These are phyloP conservation scores for Anodontia alba DNA, from an alignment of 2,888 invertebrate genomes.

Conservation along the genomic window DNA sequence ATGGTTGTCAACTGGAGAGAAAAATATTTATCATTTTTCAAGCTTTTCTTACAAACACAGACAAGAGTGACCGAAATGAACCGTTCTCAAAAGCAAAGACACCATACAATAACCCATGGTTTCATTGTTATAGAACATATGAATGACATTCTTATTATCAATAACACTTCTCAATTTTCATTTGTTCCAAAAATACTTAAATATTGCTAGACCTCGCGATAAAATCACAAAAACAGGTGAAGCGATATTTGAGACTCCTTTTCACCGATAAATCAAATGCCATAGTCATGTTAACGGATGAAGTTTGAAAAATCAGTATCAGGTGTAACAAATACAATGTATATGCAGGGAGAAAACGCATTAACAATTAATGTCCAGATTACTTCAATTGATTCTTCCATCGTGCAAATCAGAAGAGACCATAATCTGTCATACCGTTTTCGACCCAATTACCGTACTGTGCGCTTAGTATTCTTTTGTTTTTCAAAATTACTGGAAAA, in stretches of 20 bases:
- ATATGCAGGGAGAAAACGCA: too few species aligned
- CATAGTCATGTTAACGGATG: too few species aligned
- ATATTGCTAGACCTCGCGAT: not conserved
- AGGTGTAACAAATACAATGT: too few species aligned
- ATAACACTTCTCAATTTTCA: not conserved
- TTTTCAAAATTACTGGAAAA: too few species aligned
- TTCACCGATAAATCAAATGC: slow-evolving; percentile 1
- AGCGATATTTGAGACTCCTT: not conserved
- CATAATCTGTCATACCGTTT: too few species aligned
- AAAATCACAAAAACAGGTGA: not conserved
- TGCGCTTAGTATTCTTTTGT: too few species aligned
- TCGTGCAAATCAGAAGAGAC: too few species aligned
- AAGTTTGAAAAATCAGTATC: too few species aligned
- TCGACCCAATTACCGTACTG: too few species aligned
- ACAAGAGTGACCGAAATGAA: not conserved
- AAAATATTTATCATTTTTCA: slow-evolving; percentile 8
- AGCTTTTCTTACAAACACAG: not conserved
- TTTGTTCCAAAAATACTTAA: not conserved
- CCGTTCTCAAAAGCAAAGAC: not conserved
- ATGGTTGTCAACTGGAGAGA: slow-evolving; percentile 2
- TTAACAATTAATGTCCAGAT: too few species aligned
- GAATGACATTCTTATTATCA: slow-evolving; percentile 1
- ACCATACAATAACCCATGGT: not conserved
- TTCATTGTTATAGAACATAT: not conserved
- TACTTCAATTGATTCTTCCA: too few species aligned